Base-by-base conservation (phyloP, 2,888 invertebrate species). In the Sinopyrophorus schimmeli region DNA sequence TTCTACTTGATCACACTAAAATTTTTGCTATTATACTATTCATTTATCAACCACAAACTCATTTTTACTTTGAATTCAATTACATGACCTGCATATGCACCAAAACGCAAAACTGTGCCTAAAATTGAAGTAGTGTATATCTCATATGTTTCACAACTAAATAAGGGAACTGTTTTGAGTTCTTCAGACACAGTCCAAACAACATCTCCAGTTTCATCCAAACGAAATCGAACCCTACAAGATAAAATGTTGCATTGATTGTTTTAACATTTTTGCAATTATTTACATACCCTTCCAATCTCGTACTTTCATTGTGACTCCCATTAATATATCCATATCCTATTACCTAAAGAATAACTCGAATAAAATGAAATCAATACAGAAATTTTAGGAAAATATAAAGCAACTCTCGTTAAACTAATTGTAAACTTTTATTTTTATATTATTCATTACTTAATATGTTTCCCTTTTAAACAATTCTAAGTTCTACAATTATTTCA, bases 111-210 rank as follows among this genome's bases (percentile, higher is more conserved):
- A 53, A 76, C 71, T 5, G 76, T 71, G 10, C 71, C 69, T 7
- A 71, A 60, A 24, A 66, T 61, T 3, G 71, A 68, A 12, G 67
- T 66, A 39, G 61, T 68, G 53, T 71, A 72, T 38, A 80, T 74
- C 73, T 84, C 83, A 66, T 81, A 84, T n/a, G 83, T 83, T 69
- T 84, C 83, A 72, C 83, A 84, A 63, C 77, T 79, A 67, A 84
- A 84, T 60, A 84, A 73, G 17, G 83, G 81, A 62, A 81, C 62
- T 11, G 60, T 55, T 59, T 78, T 77, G 1, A 77, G 71, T 55
- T 77, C 76, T 32, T 80, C 79, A 28, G 78, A 72, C 51, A 81
- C 74, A 58, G 77, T 80, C 83, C 83, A 83, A 4, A 77, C 78
- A 4, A 83, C 82, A 70, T 83, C 83, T 20, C 82, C 82, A 58